These are phyloP conservation scores for Drosophila arizonae DNA, from an alignment of 1,140 invertebrate genomes.

Conservation along the genomic window DNA sequence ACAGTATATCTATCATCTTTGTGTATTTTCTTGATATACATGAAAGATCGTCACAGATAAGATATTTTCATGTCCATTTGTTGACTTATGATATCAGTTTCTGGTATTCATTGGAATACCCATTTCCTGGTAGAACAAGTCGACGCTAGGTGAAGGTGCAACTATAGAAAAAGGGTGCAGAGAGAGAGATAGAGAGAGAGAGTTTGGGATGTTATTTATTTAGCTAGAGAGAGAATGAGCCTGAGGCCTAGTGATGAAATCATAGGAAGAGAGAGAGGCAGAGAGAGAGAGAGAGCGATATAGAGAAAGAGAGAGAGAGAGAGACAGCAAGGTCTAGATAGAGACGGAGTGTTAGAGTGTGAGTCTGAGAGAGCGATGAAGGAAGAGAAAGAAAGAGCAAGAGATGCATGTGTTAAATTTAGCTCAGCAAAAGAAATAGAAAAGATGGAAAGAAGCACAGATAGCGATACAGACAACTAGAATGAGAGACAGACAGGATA, in stretches of 20 bases:
- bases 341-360: too few relatives aligned
- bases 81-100: conserved; percentile 38
- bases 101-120: conserved; percentile 32
- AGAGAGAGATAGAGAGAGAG: background rate
- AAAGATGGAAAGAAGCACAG: too few relatives aligned
- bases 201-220: background rate
- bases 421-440: too few relatives aligned
- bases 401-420: too few relatives aligned
- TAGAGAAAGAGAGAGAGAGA: too few relatives aligned
- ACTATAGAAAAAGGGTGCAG: background rate
- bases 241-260: background rate
- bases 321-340: too few relatives aligned
- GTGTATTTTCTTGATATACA: conserved; percentile 13
- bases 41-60: conserved; percentile 1
- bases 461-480: too few relatives aligned
- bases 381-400: too few relatives aligned
- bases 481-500: too few relatives aligned
- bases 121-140: conserved; percentile 43
- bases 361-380: too few relatives aligned
- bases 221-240: background rate
- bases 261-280: background rate
- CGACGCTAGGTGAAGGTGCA: too few relatives aligned
- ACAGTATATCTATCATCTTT: conserved; percentile 10
- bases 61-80: background rate
- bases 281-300: too few relatives aligned